A percentile compares a stretch with the other conserved stretches of the same genome.
Conservation (phyloP, 2,888 invertebrate species). For the Chirona hameri region DNA sequence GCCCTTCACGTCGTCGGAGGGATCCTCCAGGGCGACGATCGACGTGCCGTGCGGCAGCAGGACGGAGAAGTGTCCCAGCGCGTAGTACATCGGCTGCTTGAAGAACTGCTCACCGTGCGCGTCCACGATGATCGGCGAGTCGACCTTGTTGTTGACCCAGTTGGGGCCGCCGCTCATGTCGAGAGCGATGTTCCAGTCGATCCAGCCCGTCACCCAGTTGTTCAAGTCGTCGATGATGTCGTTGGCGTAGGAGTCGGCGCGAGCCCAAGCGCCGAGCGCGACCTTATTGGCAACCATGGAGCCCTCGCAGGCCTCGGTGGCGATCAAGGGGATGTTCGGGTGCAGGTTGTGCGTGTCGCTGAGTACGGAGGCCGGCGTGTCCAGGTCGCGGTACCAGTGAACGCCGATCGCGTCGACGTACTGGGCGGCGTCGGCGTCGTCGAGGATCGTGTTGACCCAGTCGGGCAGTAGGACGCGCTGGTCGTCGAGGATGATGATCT, state of each 20-base stretch:
- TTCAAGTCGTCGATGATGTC: slow-evolving; percentile 54
- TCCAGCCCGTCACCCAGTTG: slow-evolving; percentile 54
- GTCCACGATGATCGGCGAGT: slow-evolving; percentile 54
- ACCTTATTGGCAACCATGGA: slow-evolving; percentile 42
- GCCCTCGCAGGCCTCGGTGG: slow-evolving; percentile 53
- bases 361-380: slow-evolving; percentile 47
- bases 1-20: neutral
- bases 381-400: slow-evolving; percentile 53
- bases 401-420: slow-evolving; percentile 53
- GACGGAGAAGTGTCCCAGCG: slow-evolving; percentile 53
- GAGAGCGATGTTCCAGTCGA: slow-evolving; percentile 56
- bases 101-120: slow-evolving; percentile 48
- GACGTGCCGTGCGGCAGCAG: slow-evolving; percentile 42
- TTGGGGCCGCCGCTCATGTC: slow-evolving; percentile 53
- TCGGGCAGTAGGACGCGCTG: slow-evolving; percentile 62
- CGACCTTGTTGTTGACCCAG: slow-evolving; percentile 54
- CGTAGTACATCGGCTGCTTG: slow-evolving; percentile 57
- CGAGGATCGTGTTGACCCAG: slow-evolving; percentile 55
- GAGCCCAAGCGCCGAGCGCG: slow-evolving; percentile 53
- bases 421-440: slow-evolving; percentile 43
- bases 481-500: slow-evolving; percentile 64
- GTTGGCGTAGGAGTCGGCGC: slow-evolving; percentile 53
- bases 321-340: slow-evolving; percentile 54
- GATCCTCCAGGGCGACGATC: slow-evolving; percentile 30
- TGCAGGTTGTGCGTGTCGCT: slow-evolving; percentile 48